Conservation (phyloP, 2,888 invertebrate species). For the Microctonus brassicae region DNA sequence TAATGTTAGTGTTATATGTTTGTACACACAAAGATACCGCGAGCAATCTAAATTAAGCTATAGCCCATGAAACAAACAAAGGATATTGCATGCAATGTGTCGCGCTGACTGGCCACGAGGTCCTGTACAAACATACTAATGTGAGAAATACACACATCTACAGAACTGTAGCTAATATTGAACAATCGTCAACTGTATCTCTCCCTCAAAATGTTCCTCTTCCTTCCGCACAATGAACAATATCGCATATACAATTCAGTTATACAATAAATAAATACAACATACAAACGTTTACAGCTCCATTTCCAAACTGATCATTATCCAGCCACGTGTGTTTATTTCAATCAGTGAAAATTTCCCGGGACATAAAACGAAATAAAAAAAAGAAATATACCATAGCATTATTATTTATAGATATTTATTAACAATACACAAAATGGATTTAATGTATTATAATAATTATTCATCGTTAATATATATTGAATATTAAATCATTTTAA, state of each 20-base stretch:
- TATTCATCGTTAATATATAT: background rate
- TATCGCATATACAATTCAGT: constrained; percentile 20
- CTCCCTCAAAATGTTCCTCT: constrained; percentile 17
- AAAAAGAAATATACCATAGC: background rate
- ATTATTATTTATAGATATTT: background rate
- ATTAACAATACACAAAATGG: background rate
- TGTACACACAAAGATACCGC: constrained; percentile 29
- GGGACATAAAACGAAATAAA: too few relatives aligned
- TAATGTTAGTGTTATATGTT: background rate
- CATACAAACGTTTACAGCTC: background rate
- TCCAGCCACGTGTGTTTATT: background rate
- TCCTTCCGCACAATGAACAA: constrained; percentile 22
- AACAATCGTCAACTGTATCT: constrained; percentile 43
- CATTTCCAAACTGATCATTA: background rate
- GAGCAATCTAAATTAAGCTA: constrained; percentile 58
- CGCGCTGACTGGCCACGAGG: constrained; percentile 52
- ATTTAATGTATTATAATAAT: background rate
- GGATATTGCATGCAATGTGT: constrained; percentile 66
- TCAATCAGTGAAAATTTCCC: too few relatives aligned
- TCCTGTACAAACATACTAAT: constrained; percentile 66
- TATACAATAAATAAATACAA: constrained; percentile 4
- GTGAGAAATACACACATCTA: constrained; percentile 66
- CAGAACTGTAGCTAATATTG: constrained; percentile 56
- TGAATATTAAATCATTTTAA: background rate
- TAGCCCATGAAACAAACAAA: constrained; percentile 62